Evolutionary conservation across 2,797 vertebrate species (phyloP).

Genomic region (Etheostoma perlongum): DNA sequence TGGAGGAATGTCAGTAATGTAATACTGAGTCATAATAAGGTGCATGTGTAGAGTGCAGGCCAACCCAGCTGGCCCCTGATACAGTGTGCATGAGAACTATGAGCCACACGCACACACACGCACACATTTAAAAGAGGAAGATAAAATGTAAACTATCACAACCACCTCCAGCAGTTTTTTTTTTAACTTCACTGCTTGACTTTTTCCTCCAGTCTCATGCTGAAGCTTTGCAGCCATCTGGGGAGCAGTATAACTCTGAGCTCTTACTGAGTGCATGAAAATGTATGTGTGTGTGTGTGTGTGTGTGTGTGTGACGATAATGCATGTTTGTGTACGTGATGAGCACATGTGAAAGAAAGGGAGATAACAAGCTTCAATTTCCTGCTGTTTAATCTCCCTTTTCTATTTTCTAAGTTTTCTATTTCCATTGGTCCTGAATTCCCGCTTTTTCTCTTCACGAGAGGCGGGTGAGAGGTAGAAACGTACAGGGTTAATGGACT

Average conservation of each 20-base stretch:
- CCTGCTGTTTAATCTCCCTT: neutral
- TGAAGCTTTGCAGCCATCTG: conserved; percentile 37
- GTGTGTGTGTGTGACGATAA: neutral
- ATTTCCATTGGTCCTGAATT: conserved; percentile 22
- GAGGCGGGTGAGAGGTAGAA: conserved; percentile 53
- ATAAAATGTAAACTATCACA: conserved; percentile 67
- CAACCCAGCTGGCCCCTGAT: conserved; percentile 79
- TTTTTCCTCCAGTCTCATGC: conserved; percentile 40
- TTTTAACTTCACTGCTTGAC: conserved; percentile 21
- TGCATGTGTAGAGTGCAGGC: conserved; percentile 78
- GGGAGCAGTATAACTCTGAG: neutral
- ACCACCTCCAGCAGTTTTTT: conserved; percentile 47
- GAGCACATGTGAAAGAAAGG: conserved; percentile 25
- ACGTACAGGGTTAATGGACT: conserved; percentile 51
- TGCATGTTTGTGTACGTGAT: conserved; percentile 25
- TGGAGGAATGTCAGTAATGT: conserved; percentile 83
- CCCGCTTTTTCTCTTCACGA: conserved; percentile 24
- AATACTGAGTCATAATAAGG: conserved; percentile 84
- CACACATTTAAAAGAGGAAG: conserved; percentile 32
- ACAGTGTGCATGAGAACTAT: conserved; percentile 72
- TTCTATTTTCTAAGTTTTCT: neutral
- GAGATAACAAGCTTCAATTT: conserved; percentile 17
- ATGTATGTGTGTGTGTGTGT: conserved; percentile 3
- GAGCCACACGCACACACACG: conserved; percentile 28
- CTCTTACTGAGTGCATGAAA: neutral